Conservation (phyloP, 2,888 invertebrate species). For the Hylaea fasciaria region DNA sequence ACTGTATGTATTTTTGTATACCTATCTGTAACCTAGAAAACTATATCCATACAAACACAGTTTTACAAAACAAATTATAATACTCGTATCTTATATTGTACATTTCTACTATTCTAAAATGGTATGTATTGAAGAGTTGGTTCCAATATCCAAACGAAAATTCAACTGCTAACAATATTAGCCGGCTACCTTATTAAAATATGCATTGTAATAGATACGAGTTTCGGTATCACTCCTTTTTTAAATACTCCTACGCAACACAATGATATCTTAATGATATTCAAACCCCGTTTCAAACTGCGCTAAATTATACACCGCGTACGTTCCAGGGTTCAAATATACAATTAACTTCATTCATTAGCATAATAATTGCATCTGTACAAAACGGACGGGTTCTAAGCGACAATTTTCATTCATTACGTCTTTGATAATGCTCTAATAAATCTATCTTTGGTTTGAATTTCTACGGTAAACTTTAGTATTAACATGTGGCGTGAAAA, state of each 20-base stretch:
- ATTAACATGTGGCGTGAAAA: no score
- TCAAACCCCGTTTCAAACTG: conserved; percentile 31
- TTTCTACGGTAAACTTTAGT: not conserved
- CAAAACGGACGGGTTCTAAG: conserved; percentile 18
- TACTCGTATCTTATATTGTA: no score
- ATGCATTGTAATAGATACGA: no score
- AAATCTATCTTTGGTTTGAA: conserved; percentile 19
- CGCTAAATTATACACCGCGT: conserved; percentile 32
- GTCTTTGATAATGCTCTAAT: conserved; percentile 18
- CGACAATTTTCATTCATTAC: conserved; percentile 23
- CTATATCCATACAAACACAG: no score
- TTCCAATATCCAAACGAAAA: no score
- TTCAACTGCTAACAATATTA: no score
- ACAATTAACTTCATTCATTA: conserved; percentile 35
- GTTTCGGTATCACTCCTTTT: not conserved
- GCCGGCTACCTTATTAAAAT: no score
- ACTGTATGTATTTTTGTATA: no score
- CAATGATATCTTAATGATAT: conserved; percentile 14
- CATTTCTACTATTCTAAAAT: no score
- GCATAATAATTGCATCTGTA: conserved; percentile 39
- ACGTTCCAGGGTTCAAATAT: conserved; percentile 27
- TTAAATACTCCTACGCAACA: conserved; percentile 6
- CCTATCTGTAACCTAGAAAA: no score
- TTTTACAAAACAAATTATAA: no score
- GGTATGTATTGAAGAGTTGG: no score